Conservation (phyloP, 2,888 invertebrate genomes). For the Dorcus hopei region DNA sequence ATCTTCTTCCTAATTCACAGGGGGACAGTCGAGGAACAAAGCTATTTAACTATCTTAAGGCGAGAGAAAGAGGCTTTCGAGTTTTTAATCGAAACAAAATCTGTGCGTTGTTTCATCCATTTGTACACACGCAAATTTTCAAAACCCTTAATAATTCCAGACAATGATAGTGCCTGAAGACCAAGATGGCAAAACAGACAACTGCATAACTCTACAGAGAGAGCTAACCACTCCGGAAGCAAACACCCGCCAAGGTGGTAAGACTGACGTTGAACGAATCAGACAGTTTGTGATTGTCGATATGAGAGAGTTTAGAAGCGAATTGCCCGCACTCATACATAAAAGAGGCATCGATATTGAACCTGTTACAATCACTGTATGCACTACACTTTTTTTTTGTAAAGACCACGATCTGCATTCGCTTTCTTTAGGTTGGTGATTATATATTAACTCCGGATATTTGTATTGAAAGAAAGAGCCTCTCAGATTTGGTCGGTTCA, state of each 20-base stretch:
- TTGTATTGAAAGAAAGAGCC: conserved; percentile 94
- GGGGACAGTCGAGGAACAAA: conserved; percentile 95
- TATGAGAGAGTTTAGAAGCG: conserved; percentile 96
- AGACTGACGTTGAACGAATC: conserved; percentile 34
- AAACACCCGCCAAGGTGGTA: conserved; percentile 29
- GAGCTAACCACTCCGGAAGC: conserved; percentile 31
- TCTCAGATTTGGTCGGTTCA: conserved; percentile 94
- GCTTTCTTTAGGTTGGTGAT: conserved; percentile 78
- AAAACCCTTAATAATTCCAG: conserved; percentile 47
- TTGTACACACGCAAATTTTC: conserved; percentile 7
- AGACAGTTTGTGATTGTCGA: conserved; percentile 78
- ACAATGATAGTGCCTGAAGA: conserved; percentile 84
- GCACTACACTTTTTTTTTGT: conserved; percentile 15
- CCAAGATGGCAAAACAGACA: conserved; percentile 80
- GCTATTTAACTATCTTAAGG: conserved; percentile 84
- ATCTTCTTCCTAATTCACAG: conserved; percentile 90
- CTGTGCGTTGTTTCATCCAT: conserved; percentile 58
- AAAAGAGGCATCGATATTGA: conserved; percentile 89
- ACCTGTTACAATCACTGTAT: conserved; percentile 77
- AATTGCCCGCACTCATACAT: conserved; percentile 91
- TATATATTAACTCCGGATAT: conserved; percentile 96
- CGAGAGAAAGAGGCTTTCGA: conserved; percentile 96
- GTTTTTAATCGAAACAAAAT: conserved; percentile 84
- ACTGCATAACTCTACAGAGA: conserved; percentile 51
- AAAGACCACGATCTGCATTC: background rate